Evolutionary conservation across 2,113 vertebrate genomes (phyloP), one percentile per base, ranked within the genome.

Genomic region (Gadus macrocephalus): DNA sequence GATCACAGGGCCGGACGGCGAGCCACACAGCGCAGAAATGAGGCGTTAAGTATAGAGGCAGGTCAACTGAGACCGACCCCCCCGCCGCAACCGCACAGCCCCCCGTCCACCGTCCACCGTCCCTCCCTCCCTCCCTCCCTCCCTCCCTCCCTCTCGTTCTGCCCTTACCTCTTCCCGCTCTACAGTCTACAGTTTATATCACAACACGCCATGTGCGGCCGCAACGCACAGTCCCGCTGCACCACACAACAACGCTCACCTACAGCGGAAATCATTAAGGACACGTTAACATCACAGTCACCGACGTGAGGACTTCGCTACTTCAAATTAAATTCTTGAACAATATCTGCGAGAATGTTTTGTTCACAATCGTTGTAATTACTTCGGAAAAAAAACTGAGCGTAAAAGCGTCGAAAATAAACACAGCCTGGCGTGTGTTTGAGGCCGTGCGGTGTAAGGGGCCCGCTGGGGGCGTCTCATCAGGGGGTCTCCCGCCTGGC

Each of bases 351-450:
- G n/a, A 77, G 69, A 90, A 80, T 91, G 93, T 90, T 89, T 93
- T 94, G 95, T 90, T 93, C 93, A 94, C 91, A 84, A 91, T 92
- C 88, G 90, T 84, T 90, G 86, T 93, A 93, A 94, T 95, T 93
- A 92, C 94, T 94, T 94, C 1, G 53, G 2, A 15, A 12, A 53
- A 53, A 53, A 53, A 53, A 53, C 15, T 2, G 75, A 49, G 15
- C 81, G 91, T 90, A 87, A 92, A 91, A 25, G 2, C 25, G 2
- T 25, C 1, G 25, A 84, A 89, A 86, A 90, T 86, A 94, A 94
- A 94, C 88, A 81, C 86, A 93, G 93, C 89, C 87, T 94, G 94
- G 93, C 91, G 85, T 49, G 71, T 84, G 91, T 89, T 92, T 87
- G 87, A 86, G 87, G 88, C 76, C 86, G 87, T 85, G 88, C 74